These are phyloP conservation scores for Laspeyria flexula DNA, from an alignment of 2,888 invertebrate genomes.

Conservation along the genomic window DNA sequence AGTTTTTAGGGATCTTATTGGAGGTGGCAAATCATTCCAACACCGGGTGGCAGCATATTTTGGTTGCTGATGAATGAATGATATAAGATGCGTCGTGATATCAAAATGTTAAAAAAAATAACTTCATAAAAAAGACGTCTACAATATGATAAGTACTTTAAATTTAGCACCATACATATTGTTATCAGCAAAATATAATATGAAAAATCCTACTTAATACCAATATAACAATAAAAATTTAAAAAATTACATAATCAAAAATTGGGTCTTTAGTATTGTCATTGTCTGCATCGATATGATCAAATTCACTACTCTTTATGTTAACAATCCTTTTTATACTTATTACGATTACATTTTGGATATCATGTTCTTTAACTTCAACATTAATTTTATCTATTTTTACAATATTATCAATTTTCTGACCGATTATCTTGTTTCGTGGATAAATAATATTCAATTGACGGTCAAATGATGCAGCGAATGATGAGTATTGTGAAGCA, in stretches of 20 bases:
- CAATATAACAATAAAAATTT: background rate
- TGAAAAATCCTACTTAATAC: no score
- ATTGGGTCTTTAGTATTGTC: background rate
- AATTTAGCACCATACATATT: no score
- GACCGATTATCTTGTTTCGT: background rate
- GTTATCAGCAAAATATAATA: no score
- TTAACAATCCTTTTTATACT: background rate
- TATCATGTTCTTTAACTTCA: background rate
- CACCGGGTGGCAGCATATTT: no score
- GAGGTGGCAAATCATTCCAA: no score
- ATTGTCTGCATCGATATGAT: background rate
- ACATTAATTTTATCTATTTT: background rate
- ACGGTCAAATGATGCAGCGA: background rate
- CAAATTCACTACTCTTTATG: background rate
- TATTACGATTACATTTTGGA: background rate
- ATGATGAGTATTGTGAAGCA: background rate
- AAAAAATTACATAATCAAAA: background rate
- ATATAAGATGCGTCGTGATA: no score
- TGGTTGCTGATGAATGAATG: no score
- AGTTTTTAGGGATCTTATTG: no score
- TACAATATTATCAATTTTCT: background rate
- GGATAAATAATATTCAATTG: background rate
- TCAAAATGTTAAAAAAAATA: no score
- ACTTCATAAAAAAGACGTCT: no score
- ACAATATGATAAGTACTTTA: no score